Evolutionary conservation across 2,888 invertebrate genomes (phyloP), one percentile per base, ranked within the genome.

Genomic region (Lasioglossum marginatum): DNA sequence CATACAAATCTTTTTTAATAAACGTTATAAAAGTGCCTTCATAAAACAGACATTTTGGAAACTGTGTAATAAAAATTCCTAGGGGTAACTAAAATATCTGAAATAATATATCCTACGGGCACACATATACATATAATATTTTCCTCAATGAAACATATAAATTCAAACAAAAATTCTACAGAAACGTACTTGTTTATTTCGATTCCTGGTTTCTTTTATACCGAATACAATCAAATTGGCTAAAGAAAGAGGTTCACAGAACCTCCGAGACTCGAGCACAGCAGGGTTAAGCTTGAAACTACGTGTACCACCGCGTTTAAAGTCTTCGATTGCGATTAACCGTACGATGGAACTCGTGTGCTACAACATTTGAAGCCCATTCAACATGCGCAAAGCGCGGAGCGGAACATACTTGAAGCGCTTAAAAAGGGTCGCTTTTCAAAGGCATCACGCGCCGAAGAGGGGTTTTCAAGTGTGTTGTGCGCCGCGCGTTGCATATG

Each of bases 361-460:
- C 48, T 48, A 70, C 37, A 70, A 70, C 31, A 73, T 73, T 73
- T 73, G 10, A 73, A 73, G 34, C 73, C 48, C 73, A 48, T 73
- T 48, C 48, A 48, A 34, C 48, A 34, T 48, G 73, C 23, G 48
- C 43, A 48, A 73, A 48, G 48, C 23, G 48, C 48, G 34, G 34
- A 31, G 48, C 73, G 12, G 48, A 48, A 73, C 48, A 48, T 34
- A 73, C 73, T 73, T 27, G 73, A 73, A 48, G 73, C 73, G 48
- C 73, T 73, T 73, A 73, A 73, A 73, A 73, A 73, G 73, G 73
- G 73, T 73, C 73, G 73, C 48, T 73, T 73, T 73, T 48, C 48
- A 73, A 73, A 73, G 73, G 73, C 73, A 73, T 48, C 34, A 27
- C 73, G 23, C 73, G 73, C 23, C 31, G 48, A 48, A 34, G 73